These are phyloP conservation scores for Anguilla japonica DNA, from an alignment of 2,113 vertebrate species.

Conservation along the genomic window DNA sequence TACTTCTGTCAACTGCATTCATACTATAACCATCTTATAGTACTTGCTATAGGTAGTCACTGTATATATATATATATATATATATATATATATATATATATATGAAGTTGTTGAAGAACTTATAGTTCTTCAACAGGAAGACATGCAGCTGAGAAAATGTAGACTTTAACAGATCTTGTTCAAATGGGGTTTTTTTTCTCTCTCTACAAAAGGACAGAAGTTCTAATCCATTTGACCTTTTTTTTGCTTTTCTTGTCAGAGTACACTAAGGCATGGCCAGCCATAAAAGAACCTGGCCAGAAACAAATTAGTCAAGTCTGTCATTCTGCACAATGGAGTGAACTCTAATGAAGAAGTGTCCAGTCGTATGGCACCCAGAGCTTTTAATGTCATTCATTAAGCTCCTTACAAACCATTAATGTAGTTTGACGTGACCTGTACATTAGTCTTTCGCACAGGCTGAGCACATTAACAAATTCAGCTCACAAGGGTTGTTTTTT, in stretches of 20 bases:
- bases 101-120: not conserved
- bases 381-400: conserved; percentile 58
- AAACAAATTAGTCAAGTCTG: conserved; percentile 32
- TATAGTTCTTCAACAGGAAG: not conserved
- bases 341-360: conserved; percentile 50
- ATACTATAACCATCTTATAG: no score
- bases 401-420: conserved; percentile 57
- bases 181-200: not conserved
- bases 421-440: conserved; percentile 45
- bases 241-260: conserved; percentile 24
- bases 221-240: conserved; percentile 37
- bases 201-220: not conserved
- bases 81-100: not conserved
- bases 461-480: conserved; percentile 45
- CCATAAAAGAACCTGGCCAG: conserved; percentile 9
- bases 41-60: no score
- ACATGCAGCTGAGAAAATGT: not conserved
- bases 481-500: conserved; percentile 39
- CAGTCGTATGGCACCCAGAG: conserved; percentile 41
- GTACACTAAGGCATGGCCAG: conserved; percentile 9
- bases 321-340: conserved; percentile 38
- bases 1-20: no score
- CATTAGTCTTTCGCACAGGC: conserved; percentile 37
- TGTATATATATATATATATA: not conserved
- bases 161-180: not conserved